Base-by-base conservation (phyloP, 2,888 invertebrate genomes). In the Podotricha telesiphe region DNA sequence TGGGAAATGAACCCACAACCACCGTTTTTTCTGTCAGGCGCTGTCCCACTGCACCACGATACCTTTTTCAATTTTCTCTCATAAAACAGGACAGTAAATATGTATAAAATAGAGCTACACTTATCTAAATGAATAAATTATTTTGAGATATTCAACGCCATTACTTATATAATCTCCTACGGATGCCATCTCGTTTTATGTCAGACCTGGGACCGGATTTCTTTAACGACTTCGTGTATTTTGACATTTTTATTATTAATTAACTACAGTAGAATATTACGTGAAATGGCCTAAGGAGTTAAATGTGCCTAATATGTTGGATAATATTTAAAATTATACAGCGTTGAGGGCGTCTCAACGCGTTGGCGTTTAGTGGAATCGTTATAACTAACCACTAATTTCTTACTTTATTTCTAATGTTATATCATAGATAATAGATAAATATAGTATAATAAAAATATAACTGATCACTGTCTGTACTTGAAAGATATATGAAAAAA, bases 141-240 rank as follows among this genome's bases (percentile, higher is more conserved):
- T 50, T 37, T 62, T 48, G 48, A 15, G 37, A 47, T 50, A 50
- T 48, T 62, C 48, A 19, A 19, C 37, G 34, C 7, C 34, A 48
- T 62, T 62, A 65, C 50, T 45, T 59, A 11, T 34, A 28, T 67
- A 61, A 67, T 67, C 67, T 61, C 50, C 34, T 22, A 8, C 50
- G 34, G 67, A 45, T 61, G 67, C 61, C 67, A 51, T 67, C 67
- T 53, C 45, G 61, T 34, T 67, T 67, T 67, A 67, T 50, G 67
- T 45, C 61, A 34, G 61, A 61, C 67, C 42, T 42, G 61, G 67
- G 66, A 59, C 66, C 28, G 51, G 62, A 37, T 62, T 50, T 19
- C 37, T 62, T 62, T 62, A 62, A 59, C 45, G 28, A 5, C 59
- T 59, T 11, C 55, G 22, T 22, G 17, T 37, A 62, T 62, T 62